Evolutionary conservation across 2,888 invertebrate genomes (phyloP).

Genomic region (Blomia tropicalis): DNA sequence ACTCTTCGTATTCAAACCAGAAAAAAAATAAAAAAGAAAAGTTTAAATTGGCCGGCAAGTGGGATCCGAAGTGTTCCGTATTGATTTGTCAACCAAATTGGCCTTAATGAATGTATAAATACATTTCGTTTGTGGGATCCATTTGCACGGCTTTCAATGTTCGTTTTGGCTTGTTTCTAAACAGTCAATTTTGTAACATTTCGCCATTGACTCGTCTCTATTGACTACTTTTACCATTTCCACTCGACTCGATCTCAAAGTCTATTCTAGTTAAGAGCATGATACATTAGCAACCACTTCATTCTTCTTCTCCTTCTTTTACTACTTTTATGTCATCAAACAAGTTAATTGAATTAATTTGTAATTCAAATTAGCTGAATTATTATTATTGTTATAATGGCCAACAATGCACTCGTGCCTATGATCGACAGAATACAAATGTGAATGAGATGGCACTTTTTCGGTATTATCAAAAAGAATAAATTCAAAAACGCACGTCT

Average conservation of each 20-base stretch:
- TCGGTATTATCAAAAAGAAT: too few relatives aligned
- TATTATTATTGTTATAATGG: too few relatives aligned
- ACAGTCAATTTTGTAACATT: constrained; percentile 12
- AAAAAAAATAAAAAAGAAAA: too few relatives aligned
- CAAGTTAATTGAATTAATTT: constrained; percentile 12
- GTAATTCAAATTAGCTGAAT: not conserved
- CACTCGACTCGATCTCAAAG: not conserved
- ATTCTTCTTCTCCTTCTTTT: too few relatives aligned
- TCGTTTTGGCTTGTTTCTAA: not conserved
- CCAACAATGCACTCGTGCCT: not conserved
- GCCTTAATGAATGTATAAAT: not conserved
- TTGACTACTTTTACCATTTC: not conserved
- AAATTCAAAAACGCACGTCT: too few relatives aligned
- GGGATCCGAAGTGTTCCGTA: not conserved
- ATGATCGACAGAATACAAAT: too few relatives aligned
- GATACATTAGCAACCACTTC: not conserved
- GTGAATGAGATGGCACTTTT: too few relatives aligned
- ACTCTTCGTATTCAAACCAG: too few relatives aligned
- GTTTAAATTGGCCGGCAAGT: not conserved
- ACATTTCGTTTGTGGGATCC: not conserved
- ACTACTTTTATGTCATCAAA: not conserved
- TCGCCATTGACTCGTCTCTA: not conserved
- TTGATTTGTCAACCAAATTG: not conserved
- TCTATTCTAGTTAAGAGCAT: not conserved
- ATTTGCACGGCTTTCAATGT: not conserved